Conservation (phyloP, 2,888 invertebrate species). For the Andrena dorsata region DNA sequence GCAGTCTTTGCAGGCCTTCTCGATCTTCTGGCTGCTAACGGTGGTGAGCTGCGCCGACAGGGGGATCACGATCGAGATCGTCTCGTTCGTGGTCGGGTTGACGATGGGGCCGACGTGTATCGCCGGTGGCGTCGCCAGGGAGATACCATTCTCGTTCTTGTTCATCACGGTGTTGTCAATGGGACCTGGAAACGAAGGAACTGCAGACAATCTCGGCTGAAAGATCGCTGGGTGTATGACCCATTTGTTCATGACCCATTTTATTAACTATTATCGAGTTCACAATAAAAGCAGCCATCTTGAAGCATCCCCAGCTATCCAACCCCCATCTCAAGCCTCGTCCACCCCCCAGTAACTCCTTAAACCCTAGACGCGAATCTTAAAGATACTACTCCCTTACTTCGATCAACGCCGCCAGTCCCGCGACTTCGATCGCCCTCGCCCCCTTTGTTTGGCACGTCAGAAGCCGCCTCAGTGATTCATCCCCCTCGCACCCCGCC, state of each 20-base stretch:
- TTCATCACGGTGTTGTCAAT: slow-evolving; percentile 59
- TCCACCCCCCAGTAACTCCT: background rate
- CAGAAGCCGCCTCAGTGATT: slow-evolving; percentile 40
- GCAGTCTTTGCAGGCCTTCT: slow-evolving; percentile 69
- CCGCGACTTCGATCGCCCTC: slow-evolving; percentile 42
- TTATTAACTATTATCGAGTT: slow-evolving; percentile 1
- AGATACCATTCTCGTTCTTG: slow-evolving; percentile 72
- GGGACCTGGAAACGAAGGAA: background rate
- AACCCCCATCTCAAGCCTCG: background rate
- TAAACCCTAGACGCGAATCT: background rate
- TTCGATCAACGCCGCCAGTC: slow-evolving; percentile 17
- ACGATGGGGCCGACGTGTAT: slow-evolving; percentile 81
- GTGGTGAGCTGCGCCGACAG: slow-evolving; percentile 79
- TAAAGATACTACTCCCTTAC: slow-evolving; percentile 32
- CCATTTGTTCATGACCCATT: background rate
- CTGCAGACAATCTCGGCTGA: background rate
- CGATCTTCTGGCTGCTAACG: slow-evolving; percentile 71
- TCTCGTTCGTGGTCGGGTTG: slow-evolving; percentile 78
- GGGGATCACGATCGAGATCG: slow-evolving; percentile 82
- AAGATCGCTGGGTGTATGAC: background rate
- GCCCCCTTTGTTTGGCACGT: slow-evolving; percentile 34
- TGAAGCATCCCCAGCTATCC: slow-evolving; percentile 36
- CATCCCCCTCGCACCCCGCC: slow-evolving; percentile 18
- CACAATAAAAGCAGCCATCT: slow-evolving; percentile 66
- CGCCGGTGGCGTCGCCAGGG: slow-evolving; percentile 77